Evolutionary conservation across 2,888 invertebrate genomes (phyloP), one percentile per base, ranked within the genome.

Genomic region (Drosophila mulleri): DNA sequence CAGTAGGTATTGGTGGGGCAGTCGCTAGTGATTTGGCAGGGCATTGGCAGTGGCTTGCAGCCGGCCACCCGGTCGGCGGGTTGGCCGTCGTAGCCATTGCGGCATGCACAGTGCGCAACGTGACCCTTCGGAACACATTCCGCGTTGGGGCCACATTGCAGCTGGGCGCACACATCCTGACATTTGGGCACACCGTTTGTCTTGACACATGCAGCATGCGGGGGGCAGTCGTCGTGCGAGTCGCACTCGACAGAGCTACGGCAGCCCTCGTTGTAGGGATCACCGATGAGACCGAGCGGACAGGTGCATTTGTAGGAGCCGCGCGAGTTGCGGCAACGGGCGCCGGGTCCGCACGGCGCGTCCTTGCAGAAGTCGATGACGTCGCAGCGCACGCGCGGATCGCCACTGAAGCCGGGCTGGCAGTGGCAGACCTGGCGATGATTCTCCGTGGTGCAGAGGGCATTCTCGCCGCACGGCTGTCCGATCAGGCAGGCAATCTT

Each of bases 361-460:
- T 95, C 95, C 56, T 94, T 94, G 89, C 98, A 98, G 92, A 96
- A 97, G 92, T 98, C 96, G 61, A 97, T 95, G 60, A 96, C 93
- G 59, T 94, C 93, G 88, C 98, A 98, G 26, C 95, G 95, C 35
- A 93, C 93, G 12, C 94, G 93, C 3, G 97, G 95, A 92, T 97
- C 95, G 4, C 97, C 98, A 0, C 96, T 96, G 88, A 95, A 97
- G 1, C 98, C 98, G 14, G 98, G 97, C 93, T 97, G 97, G 91
- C 98, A 98, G 84, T 96, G 96, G 90, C 96, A 96, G 1, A 95
- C 94, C 91, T 96, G 96, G 73, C 94, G 94, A 89, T 98, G 98
- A 86, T 95, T 95, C 92, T 97, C 96, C 2, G 97, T 96, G 0
- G 97, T 96, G 90, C 98, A 98, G 45, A 98, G 94, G 0, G 98